Evolutionary conservation across 2,888 invertebrate species (phyloP).

Genomic region (Cerastoderma edule): DNA sequence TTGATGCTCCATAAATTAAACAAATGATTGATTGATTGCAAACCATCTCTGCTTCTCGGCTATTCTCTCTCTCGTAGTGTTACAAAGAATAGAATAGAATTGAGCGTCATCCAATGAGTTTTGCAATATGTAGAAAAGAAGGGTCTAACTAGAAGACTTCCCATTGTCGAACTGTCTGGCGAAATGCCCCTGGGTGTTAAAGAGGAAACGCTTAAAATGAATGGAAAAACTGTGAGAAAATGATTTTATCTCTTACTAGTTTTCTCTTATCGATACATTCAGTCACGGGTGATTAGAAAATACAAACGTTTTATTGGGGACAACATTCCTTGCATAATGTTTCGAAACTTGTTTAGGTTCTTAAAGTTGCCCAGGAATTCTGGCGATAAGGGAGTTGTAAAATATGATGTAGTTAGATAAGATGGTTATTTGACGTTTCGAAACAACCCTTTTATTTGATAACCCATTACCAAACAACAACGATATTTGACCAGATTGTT

Average conservation of each 20-base stretch:
- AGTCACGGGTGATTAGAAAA: slow-evolving; percentile 24
- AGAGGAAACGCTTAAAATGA: slow-evolving; percentile 7
- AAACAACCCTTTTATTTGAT: too few relatives aligned
- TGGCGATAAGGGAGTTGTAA: not conserved
- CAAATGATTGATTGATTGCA: too few relatives aligned
- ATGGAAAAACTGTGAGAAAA: slow-evolving; percentile 35
- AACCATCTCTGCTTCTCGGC: too few relatives aligned
- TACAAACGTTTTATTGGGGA: slow-evolving; percentile 16
- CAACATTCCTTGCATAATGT: slow-evolving; percentile 8
- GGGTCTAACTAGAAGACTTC: too few relatives aligned
- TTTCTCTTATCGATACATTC: slow-evolving; percentile 21
- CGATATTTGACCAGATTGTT: too few relatives aligned
- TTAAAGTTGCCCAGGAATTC: not conserved
- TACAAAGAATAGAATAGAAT: too few relatives aligned
- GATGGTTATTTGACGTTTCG: not conserved
- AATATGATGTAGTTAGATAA: slow-evolving; percentile 10
- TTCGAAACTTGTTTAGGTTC: too few relatives aligned
- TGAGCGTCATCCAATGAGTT: too few relatives aligned
- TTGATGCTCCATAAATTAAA: too few relatives aligned
- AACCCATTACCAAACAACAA: too few relatives aligned
- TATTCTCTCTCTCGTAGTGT: too few relatives aligned
- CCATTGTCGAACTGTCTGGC: slow-evolving; percentile 20
- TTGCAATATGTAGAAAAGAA: too few relatives aligned
- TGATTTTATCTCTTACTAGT: slow-evolving; percentile 29
- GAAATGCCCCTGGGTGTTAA: slow-evolving; percentile 20